Evolutionary conservation across 2,113 vertebrate species (phyloP).

Genomic region (Plectropomus leopardus): DNA sequence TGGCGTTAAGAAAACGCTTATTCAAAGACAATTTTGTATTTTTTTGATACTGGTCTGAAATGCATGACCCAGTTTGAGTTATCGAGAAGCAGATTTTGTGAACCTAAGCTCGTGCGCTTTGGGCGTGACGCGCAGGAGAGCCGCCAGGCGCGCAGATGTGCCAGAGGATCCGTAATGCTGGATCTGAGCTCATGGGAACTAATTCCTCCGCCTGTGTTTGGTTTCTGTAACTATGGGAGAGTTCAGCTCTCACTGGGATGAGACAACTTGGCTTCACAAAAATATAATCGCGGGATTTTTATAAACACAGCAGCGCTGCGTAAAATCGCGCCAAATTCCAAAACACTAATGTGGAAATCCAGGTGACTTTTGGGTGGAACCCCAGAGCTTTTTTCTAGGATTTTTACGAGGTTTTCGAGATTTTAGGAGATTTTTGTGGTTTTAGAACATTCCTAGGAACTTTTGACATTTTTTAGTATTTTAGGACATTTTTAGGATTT

Average conservation of each 20-base stretch:
- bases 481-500: no score
- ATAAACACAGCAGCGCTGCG: background rate
- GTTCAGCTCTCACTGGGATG: background rate
- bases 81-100: constrained; percentile 20
- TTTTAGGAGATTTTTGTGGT: no score
- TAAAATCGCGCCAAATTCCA: constrained; percentile 4
- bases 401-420: no score
- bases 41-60: background rate
- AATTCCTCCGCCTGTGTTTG: constrained; percentile 15
- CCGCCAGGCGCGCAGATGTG: constrained; percentile 64
- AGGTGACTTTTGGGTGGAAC: background rate
- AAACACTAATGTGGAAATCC: background rate
- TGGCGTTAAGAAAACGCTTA: background rate
- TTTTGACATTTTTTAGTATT: no score
- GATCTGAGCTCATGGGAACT: constrained; percentile 27
- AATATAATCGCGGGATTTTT: no score
- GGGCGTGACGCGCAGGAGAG: constrained; percentile 63
- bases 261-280: background rate
- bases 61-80: constrained; percentile 38
- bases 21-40: background rate
- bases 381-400: no score
- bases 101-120: constrained; percentile 13
- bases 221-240: background rate
- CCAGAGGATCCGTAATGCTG: constrained; percentile 59
- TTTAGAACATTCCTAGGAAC: no score